Evolutionary conservation across 30 jellyfish, hydroid and myxozoan species (phyloP).

Genomic region (Cassiopea xamachana): DNA sequence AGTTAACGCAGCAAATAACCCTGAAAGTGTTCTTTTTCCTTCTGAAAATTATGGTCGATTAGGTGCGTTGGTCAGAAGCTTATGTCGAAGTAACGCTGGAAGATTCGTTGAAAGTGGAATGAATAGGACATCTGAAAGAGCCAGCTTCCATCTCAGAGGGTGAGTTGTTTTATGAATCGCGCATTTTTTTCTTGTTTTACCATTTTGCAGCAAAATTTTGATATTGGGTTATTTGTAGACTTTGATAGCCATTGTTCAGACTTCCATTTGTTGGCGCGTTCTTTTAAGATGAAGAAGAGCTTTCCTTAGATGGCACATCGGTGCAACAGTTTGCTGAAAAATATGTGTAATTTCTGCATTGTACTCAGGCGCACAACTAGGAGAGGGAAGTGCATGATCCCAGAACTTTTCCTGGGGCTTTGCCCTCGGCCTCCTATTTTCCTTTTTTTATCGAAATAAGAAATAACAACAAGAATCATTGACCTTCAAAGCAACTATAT

Average conservation of each 20-base stretch:
- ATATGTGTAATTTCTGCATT: no score
- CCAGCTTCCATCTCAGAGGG: conserved; percentile 13
- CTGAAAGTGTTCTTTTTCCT: conserved; percentile 66
- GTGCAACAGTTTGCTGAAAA: no score
- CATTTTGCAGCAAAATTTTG: not conserved
- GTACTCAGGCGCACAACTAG: no score
- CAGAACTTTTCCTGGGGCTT: no score
- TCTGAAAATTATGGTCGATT: conserved; percentile 54
- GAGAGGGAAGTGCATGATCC: no score
- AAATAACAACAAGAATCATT: no score
- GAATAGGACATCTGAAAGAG: no score
- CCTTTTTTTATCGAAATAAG: no score
- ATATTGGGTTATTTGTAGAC: not conserved
- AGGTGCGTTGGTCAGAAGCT: conserved; percentile 48
- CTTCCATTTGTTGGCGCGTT: not conserved
- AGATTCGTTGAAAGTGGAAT: conserved; percentile 3
- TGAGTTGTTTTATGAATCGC: not conserved
- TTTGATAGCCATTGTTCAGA: not conserved
- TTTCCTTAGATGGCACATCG: no score
- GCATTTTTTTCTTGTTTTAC: not conserved
- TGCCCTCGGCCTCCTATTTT: no score
- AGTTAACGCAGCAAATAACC: conserved; percentile 81
- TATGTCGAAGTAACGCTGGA: conserved; percentile 94
- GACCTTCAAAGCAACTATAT: no score
- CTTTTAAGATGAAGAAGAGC: not conserved